These are phyloP conservation scores for Ceyx cyanopectus DNA, from an alignment of 2,113 vertebrate species.

Conservation along the genomic window DNA sequence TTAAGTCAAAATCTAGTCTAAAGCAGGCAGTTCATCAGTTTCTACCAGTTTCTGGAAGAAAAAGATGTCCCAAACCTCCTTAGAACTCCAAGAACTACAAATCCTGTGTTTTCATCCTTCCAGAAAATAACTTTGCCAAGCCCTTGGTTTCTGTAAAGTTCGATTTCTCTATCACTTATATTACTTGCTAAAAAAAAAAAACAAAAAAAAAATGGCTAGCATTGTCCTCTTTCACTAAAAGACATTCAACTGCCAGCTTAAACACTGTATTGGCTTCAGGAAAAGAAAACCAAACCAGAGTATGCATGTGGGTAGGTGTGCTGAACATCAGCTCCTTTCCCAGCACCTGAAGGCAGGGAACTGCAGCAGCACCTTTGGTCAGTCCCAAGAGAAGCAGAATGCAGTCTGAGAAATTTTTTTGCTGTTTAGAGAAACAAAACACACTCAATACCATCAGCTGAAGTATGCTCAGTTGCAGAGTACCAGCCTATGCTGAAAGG, in stretches of 20 bases:
- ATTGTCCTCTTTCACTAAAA: not conserved
- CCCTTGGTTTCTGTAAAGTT: not conserved
- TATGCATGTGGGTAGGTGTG: fast-evolving
- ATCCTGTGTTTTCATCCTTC: not conserved
- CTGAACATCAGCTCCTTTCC: not conserved
- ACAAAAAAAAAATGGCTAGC: not conserved
- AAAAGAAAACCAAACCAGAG: not conserved
- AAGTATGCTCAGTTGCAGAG: not conserved
- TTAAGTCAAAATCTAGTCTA: not conserved
- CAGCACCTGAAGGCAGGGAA: not conserved
- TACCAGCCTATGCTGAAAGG: not conserved
- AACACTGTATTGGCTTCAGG: fast-evolving
- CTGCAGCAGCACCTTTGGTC: not conserved
- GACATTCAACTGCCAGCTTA: not conserved
- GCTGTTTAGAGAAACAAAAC: not conserved
- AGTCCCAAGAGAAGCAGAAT: not conserved
- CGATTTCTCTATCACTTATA: not conserved
- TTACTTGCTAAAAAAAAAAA: not conserved
- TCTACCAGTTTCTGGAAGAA: not conserved
- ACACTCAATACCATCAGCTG: not conserved
- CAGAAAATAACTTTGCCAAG: not conserved
- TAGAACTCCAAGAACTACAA: not conserved
- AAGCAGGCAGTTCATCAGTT: not conserved
- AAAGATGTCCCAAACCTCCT: not conserved
- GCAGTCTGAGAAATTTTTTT: not conserved